Conservation (phyloP, 53 echinoderm and acorn worm genomes). For the Antedon mediterranea region DNA sequence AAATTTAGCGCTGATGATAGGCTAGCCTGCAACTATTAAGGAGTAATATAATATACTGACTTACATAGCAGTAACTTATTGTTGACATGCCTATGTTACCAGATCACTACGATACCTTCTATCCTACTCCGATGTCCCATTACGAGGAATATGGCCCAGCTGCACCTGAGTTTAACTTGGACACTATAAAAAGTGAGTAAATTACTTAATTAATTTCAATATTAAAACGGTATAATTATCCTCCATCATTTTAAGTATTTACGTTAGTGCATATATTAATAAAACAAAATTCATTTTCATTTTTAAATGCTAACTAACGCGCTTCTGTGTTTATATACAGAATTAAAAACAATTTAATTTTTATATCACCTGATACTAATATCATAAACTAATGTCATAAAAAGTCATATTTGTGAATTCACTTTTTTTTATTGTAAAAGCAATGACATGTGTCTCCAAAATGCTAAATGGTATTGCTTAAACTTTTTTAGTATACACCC, state of each 20-base stretch:
- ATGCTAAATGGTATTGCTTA: too few relatives aligned
- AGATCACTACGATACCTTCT: constrained; percentile 80
- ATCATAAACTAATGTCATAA: too few relatives aligned
- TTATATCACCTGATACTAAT: too few relatives aligned
- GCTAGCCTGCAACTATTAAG: not conserved
- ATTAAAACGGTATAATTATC: not conserved
- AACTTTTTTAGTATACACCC: too few relatives aligned
- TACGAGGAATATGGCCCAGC: not conserved
- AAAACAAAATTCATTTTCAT: too few relatives aligned
- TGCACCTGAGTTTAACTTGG: not conserved
- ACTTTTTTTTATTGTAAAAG: too few relatives aligned
- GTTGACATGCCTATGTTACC: constrained; percentile 85
- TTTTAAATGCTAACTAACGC: too few relatives aligned
- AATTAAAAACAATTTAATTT: too few relatives aligned
- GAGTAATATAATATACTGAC: not conserved
- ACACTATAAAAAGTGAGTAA: not conserved
- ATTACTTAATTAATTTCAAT: not conserved
- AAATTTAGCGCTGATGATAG: not conserved
- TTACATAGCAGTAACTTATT: not conserved
- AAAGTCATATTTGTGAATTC: too few relatives aligned
- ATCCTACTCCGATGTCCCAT: constrained; percentile 32
- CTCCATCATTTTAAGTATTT: not conserved
- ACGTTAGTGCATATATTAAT: too few relatives aligned
- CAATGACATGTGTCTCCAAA: too few relatives aligned
- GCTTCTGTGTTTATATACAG: too few relatives aligned